Conservation (phyloP, 1,140 invertebrate species). For the Calephelis virginiensis region DNA sequence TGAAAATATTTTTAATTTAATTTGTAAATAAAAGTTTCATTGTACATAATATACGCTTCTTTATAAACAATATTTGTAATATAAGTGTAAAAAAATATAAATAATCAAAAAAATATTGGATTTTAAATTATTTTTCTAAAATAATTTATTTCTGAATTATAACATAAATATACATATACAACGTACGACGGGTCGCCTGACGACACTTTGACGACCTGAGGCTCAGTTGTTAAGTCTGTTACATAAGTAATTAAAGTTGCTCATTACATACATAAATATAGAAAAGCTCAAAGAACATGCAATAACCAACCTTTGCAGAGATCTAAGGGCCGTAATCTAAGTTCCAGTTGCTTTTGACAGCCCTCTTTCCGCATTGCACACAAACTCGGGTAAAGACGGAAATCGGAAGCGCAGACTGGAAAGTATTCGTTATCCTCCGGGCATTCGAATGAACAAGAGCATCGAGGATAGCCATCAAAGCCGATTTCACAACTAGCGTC, state of each 20-base stretch:
- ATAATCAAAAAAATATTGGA: too few relatives aligned
- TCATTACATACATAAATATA: neutral
- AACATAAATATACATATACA: too few relatives aligned
- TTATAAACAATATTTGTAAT: too few relatives aligned
- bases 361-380: slow-evolving; percentile 93
- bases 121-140: too few relatives aligned
- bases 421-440: slow-evolving; percentile 80
- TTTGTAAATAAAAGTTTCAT: too few relatives aligned
- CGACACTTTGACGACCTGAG: too few relatives aligned
- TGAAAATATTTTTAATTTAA: too few relatives aligned
- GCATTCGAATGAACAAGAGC: slow-evolving; percentile 88
- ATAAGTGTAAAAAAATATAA: too few relatives aligned
- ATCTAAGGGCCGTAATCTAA: slow-evolving; percentile 87
- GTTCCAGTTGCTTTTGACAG: slow-evolving; percentile 89
- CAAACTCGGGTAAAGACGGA: slow-evolving; percentile 87
- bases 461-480: slow-evolving; percentile 86
- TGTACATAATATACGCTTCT: too few relatives aligned
- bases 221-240: neutral
- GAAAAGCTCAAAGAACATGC: neutral
- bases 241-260: neutral
- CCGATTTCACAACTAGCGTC: slow-evolving; percentile 90
- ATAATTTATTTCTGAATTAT: too few relatives aligned
- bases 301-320: slow-evolving; percentile 86
- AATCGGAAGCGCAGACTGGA: slow-evolving; percentile 91
- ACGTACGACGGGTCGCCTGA: too few relatives aligned